Evolutionary conservation across 2,888 invertebrate species (phyloP), one percentile per base, ranked within the genome.

Genomic region (Criorhina ranunculi): DNA sequence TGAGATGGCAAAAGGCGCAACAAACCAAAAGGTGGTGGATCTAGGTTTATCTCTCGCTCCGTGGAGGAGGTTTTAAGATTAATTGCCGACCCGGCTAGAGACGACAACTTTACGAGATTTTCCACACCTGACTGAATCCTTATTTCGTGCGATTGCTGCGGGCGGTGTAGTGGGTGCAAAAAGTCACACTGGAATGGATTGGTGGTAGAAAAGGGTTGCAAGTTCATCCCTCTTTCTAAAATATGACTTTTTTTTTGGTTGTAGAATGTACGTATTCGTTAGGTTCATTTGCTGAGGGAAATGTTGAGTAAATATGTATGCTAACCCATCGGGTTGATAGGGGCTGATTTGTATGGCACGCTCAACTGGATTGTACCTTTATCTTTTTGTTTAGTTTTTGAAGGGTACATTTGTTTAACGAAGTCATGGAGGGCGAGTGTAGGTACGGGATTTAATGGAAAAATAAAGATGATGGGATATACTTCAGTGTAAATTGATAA

Each of bases 41-140:
- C 31, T 53, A 12, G 44, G 64, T 78, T 70, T 66, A 60, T 72
- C 51, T 72, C 51, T 40, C 9, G 9, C 51, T 60, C 46, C 15
- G 57, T 44, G 79, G 64, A 51, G 64, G 40, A 49, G 69, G 66
- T 75, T 66, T 80, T 49, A 5, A 37, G 76, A 85, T 80, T 80
- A 80, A 85, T 80, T 85, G 75, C 75, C 75, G 29, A 46, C 75
- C 51, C 37, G 46, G 57, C 12, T 33, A 55, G 55, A 49, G 53
- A 66, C 44, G 66, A 64, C 55, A 73, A 60, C 49, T 57, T 73
- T 77, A 55, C 66, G 66, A 66, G 40, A 72, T 75, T 73, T 59
- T 35, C 46, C 69, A 69, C 73, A 79, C 79, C 79, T 83, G 60
- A 44, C 42, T 64, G 62, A 73, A 49, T 67, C 51, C 70, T 70